phyloP scores from a whole-genome alignment of 2,113 vertebrate species.

The Isichthys henryi region DNA sequence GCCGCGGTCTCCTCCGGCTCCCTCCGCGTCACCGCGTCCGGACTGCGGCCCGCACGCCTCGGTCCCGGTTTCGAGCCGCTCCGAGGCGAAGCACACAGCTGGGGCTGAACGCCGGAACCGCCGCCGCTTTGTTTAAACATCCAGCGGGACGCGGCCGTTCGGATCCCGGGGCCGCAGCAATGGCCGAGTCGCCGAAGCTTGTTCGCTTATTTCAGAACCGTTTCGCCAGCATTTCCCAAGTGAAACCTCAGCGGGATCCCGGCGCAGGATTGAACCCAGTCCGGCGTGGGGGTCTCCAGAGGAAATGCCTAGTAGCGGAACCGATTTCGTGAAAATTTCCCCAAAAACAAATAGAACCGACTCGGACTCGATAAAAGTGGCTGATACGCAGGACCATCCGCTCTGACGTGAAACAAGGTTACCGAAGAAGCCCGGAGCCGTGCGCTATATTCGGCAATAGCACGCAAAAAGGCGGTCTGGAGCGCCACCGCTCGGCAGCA shows the following conservation, averaged over 20 bases:
- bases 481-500: constrained; percentile 12
- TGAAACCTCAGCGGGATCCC: not conserved
- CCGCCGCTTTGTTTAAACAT: not conserved
- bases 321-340: not conserved
- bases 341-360: not conserved
- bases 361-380: not conserved
- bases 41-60: not conserved
- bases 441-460: not conserved
- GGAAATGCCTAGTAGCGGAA: not conserved
- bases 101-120: not conserved
- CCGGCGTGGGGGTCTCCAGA: not conserved
- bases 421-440: not conserved
- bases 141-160: not conserved
- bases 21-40: not conserved
- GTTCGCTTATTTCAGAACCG: not conserved
- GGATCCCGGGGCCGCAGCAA: not conserved
- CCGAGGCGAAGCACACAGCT: not conserved
- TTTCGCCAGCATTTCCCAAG: not conserved
- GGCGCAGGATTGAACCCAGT: not conserved
- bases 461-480: not conserved
- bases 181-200: not conserved
- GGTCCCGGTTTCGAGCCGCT: not conserved
- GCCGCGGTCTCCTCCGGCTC: not conserved
- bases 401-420: not conserved
- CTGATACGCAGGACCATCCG: constrained; percentile 1